A percentile compares a stretch with the other conserved stretches of the same genome.
Evolutionary conservation across 1,140 invertebrate species (phyloP).

Genomic region (Lordiphosa mommai): DNA sequence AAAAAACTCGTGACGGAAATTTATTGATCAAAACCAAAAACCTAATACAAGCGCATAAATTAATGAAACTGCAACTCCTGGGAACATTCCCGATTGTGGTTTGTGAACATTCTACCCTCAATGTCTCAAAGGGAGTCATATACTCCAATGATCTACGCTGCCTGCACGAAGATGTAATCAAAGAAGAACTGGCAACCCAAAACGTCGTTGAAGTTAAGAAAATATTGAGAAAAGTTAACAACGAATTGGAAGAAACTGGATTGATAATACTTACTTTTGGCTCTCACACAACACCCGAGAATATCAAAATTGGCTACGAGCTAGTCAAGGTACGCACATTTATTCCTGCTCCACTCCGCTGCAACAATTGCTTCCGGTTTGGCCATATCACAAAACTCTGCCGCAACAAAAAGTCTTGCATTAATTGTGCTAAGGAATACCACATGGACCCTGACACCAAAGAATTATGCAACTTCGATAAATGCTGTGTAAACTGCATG

Average conservation of each 20-base stretch:
- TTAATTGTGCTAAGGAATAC: not conserved
- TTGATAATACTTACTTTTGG: slow-evolving; percentile 9
- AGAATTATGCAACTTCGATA: not conserved
- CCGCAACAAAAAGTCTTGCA: slow-evolving; percentile 2
- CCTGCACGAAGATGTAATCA: slow-evolving; percentile 9
- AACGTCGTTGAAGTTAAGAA: slow-evolving; percentile 13
- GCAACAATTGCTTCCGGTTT: slow-evolving; percentile 16
- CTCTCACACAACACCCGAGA: not conserved
- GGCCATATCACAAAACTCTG: slow-evolving; percentile 10
- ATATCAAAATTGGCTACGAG: slow-evolving; percentile 15
- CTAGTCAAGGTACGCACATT: slow-evolving; percentile 6
- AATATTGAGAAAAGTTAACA: slow-evolving; percentile 17
- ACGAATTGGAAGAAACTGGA: slow-evolving; percentile 11
- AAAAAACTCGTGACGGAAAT: not conserved
- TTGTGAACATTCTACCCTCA: slow-evolving; percentile 10
- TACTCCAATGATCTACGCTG: slow-evolving; percentile 14
- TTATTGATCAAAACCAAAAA: slow-evolving; percentile 15
- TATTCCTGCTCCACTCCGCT: slow-evolving; percentile 9
- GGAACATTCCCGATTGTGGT: not conserved
- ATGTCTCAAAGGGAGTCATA: slow-evolving; percentile 15
- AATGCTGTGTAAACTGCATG: slow-evolving; percentile 9
- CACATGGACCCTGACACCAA: not conserved
- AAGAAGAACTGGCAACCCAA: not conserved
- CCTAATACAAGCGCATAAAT: slow-evolving; percentile 2
- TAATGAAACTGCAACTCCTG: slow-evolving; percentile 7